Evolutionary conservation across 30 jellyfish, hydroid and myxozoan genomes (phyloP), one percentile per base, ranked within the genome.

Genomic region (Cassiopea andromeda): DNA sequence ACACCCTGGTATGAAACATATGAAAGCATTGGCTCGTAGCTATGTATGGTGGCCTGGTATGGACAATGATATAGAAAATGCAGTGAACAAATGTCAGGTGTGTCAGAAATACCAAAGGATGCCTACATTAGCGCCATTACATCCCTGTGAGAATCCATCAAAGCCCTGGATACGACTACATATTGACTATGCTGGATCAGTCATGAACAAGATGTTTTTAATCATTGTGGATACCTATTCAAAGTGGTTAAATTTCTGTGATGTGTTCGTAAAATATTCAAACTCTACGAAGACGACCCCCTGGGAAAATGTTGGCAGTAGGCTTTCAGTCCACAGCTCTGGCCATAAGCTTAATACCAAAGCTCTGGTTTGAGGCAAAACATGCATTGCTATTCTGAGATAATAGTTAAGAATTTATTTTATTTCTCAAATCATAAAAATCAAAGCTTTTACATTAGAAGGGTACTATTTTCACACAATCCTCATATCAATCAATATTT

Each of bases 1-100:
- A 58, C 93, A 86, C 61, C 66, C 83, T 74, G 93, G 93, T 54
- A 74, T 76, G 18, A 82, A 27, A 45, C 89, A 83, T 58, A 86
- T 86, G 93, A 86, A 86, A 77, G 75, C 93, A 60, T 86, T 86
- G 61, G 89, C 93, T 71, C 75, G 93, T 80, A 82, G 75, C 46
- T 87, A 86, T 86, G 75, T 74, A 74, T 86, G 88, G 93, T 85
- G 93, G 93, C 93, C 88, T 86, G 80, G 77, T 74, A 77, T 86
- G 87, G 87, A 85, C 73, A 67, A 82, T 54, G 83, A 74, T 70
- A 86, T 86, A 74, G 88, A 74, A 47, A 60, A 75, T 74, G 44
- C 60, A 74, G 93, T 86, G 60, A 60, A 78, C 7, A 3, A 6
- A 3, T 50, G 88, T 87, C 12, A 78, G 19, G 90, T 60, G 6